phyloP scores from a whole-genome alignment of 2,113 vertebrate species.

The Xiphophorus couchianus region DNA sequence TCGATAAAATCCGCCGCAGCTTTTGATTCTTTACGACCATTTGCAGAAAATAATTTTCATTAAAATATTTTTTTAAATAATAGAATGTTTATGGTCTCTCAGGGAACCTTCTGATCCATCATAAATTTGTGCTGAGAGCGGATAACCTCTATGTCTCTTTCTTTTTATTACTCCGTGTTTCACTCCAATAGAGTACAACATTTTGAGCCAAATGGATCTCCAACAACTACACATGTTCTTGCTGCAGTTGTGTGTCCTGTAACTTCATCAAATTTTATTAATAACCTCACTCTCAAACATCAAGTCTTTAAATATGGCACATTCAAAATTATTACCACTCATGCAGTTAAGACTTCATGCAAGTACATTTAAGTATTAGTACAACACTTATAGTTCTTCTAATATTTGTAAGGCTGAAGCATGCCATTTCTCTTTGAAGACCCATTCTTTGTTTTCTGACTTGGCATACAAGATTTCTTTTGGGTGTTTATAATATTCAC shows the following conservation, averaged over 20 bases:
- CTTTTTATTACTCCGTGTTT: slow-evolving; percentile 1
- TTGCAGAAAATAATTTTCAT: slow-evolving; percentile 23
- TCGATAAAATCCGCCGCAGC: slow-evolving; percentile 3
- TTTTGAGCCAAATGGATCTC: background rate
- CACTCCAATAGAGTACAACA: slow-evolving; percentile 15
- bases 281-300: background rate
- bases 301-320: background rate
- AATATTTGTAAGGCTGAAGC: too few relatives aligned
- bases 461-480: background rate
- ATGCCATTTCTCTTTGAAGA: too few relatives aligned
- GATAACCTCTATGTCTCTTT: slow-evolving; percentile 1
- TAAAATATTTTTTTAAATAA: slow-evolving; percentile 12
- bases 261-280: background rate
- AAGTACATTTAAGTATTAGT: background rate
- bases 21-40: slow-evolving; percentile 16
- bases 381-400: background rate
- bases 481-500: background rate
- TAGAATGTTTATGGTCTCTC: slow-evolving; percentile 13
- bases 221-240: background rate
- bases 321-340: background rate
- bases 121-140: slow-evolving; percentile 1
- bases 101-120: slow-evolving; percentile 1
- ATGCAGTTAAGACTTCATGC: background rate
- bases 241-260: background rate
- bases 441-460: too few relatives aligned